A percentile compares a stretch with the other conserved stretches of the same genome.
Conservation (phyloP, 2,888 invertebrate species). For the Neoitamus cyanurus region DNA sequence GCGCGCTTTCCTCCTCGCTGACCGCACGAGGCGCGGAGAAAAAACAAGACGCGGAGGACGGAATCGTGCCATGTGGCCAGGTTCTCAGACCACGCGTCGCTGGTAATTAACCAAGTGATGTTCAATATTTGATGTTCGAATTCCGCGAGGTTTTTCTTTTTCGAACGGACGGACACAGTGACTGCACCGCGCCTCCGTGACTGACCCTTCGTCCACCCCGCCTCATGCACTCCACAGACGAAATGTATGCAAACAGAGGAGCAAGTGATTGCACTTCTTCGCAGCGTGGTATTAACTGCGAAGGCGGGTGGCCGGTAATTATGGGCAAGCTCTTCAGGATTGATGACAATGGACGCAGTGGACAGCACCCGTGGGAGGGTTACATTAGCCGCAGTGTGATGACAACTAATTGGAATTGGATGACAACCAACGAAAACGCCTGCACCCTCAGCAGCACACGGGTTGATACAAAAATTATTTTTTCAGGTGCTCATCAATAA, state of each 20-base stretch:
- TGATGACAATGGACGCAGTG: background rate
- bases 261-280: constrained; percentile 35
- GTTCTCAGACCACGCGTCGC: constrained; percentile 46
- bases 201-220: background rate
- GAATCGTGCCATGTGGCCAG: constrained; percentile 44
- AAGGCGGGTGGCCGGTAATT: constrained; percentile 5
- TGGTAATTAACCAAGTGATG: constrained; percentile 64
- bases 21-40: background rate
- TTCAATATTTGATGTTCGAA: constrained; percentile 66
- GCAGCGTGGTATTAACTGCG: background rate
- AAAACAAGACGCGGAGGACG: background rate
- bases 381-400: constrained; percentile 11
- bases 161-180: background rate
- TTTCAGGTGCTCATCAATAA: constrained; percentile 46
- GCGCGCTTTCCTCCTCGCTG: constrained; percentile 23
- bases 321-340: background rate
- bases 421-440: background rate
- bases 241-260: constrained; percentile 24
- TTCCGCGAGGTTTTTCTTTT: constrained; percentile 56
- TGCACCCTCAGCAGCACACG: background rate
- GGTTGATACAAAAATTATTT: background rate
- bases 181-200: background rate
- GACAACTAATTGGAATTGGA: constrained; percentile 26
- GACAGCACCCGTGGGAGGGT: background rate
- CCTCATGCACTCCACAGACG: background rate